Evolutionary conservation across 2,888 invertebrate genomes (phyloP).

Genomic region (Drosophila mimetica): DNA sequence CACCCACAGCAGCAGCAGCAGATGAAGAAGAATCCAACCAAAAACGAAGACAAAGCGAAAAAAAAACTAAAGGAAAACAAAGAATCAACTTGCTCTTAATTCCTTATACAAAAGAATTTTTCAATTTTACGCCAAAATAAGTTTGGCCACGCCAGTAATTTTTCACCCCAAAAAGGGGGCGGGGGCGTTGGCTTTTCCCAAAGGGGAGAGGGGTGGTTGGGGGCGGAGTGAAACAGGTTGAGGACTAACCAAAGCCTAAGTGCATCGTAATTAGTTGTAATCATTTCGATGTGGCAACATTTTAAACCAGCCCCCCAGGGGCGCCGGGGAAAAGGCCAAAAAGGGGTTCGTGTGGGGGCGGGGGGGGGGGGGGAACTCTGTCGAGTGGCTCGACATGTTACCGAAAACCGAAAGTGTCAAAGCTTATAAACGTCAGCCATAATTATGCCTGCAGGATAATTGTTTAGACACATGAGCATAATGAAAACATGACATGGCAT

Average conservation of each 20-base stretch:
- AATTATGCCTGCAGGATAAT: conserved; percentile 80
- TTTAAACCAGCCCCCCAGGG: conserved; percentile 16
- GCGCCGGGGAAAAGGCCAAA: not conserved
- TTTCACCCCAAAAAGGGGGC: conserved; percentile 55
- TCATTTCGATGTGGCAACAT: conserved; percentile 47
- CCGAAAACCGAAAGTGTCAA: conserved; percentile 80
- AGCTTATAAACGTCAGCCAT: conserved; percentile 81
- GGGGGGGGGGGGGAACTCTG: conserved; percentile 9
- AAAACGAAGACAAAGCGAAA: not conserved
- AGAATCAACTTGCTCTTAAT: conserved; percentile 69
- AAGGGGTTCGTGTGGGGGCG: not conserved
- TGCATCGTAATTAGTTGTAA: conserved; percentile 62
- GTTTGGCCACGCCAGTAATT: conserved; percentile 80
- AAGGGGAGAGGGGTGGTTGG: too few relatives aligned
- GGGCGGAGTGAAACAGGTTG: not conserved
- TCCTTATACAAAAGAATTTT: conserved; percentile 80
- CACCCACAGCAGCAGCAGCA: too few relatives aligned
- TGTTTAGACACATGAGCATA: conserved; percentile 81
- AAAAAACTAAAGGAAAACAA: conserved; percentile 18
- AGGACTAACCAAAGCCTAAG: conserved; percentile 23
- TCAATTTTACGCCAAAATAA: conserved; percentile 84
- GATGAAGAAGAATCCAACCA: conserved; percentile 8
- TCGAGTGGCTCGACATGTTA: conserved; percentile 55
- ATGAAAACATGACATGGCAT: conserved; percentile 80
- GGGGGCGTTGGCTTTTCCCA: not conserved